A percentile compares a stretch with the other conserved stretches of the same genome.
Conservation (phyloP, 2,113 vertebrate species). For the Aix galericulata region DNA sequence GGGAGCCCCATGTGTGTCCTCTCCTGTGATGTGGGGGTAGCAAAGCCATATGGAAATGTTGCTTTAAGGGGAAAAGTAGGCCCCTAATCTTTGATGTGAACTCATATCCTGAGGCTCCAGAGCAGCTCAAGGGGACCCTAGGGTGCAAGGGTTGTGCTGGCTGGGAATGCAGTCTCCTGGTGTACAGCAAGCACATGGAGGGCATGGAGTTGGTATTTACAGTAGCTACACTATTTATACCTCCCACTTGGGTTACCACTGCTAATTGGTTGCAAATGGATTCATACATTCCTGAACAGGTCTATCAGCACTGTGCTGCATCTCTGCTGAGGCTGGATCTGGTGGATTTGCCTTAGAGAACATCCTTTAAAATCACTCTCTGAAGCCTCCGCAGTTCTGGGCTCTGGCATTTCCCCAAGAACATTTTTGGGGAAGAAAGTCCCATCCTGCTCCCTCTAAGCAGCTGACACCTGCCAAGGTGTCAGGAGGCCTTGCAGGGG, state of each 20-base stretch:
- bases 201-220: background rate
- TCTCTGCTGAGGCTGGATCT: background rate
- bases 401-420: background rate
- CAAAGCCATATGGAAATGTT: background rate
- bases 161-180: background rate
- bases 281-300: background rate
- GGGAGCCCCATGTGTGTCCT: fast-evolving
- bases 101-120: background rate
- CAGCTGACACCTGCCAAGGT: background rate
- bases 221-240: background rate
- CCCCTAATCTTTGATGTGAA: background rate
- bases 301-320: background rate
- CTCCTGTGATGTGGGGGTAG: background rate
- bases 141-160: background rate
- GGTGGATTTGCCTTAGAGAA: background rate
- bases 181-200: background rate
- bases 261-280: conserved; percentile 44
- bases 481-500: background rate
- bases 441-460: background rate
- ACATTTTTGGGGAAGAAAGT: background rate
- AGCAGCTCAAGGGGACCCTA: background rate
- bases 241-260: background rate
- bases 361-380: background rate
- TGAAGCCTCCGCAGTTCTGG: background rate
- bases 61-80: background rate